phyloP scores from a whole-genome alignment of 2,797 vertebrate genomes.

The Chloroceryle inda region DNA sequence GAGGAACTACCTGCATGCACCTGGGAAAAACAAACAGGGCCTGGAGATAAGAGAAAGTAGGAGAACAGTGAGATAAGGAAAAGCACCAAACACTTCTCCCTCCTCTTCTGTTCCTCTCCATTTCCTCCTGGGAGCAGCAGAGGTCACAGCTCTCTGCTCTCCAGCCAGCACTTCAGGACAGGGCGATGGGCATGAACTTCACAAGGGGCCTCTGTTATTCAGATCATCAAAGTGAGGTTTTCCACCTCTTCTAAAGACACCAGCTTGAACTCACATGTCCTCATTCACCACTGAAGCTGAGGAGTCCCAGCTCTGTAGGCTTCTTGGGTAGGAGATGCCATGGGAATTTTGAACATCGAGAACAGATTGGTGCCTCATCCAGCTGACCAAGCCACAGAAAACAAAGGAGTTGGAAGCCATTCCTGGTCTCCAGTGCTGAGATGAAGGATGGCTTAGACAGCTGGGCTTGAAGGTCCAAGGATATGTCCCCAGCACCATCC shows the following conservation, averaged over 20 bases:
- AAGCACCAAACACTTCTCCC: neutral
- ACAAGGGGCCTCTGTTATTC: neutral
- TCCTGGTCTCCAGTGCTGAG: neutral
- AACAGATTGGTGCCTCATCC: no score
- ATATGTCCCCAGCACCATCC: neutral
- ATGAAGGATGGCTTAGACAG: neutral
- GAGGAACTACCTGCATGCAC: neutral
- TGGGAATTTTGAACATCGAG: neutral
- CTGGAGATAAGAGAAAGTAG: neutral
- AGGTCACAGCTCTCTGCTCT: neutral
- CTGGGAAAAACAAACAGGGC: constrained; percentile 35
- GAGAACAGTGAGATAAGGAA: neutral
- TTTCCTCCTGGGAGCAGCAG: neutral
- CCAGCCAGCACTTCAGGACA: neutral
- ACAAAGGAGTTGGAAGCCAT: neutral
- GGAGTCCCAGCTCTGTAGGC: neutral
- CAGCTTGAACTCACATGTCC: rapidly evolving
- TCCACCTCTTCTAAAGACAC: neutral
- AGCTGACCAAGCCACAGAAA: neutral
- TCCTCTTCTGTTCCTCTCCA: neutral
- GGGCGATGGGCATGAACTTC: neutral
- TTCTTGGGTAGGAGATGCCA: neutral
- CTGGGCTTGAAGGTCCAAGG: neutral
- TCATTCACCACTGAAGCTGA: neutral
- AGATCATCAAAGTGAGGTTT: neutral